Evolutionary conservation across 2,888 invertebrate genomes (phyloP), one percentile per base, ranked within the genome.

Genomic region (Rhorus exstirpatorius): DNA sequence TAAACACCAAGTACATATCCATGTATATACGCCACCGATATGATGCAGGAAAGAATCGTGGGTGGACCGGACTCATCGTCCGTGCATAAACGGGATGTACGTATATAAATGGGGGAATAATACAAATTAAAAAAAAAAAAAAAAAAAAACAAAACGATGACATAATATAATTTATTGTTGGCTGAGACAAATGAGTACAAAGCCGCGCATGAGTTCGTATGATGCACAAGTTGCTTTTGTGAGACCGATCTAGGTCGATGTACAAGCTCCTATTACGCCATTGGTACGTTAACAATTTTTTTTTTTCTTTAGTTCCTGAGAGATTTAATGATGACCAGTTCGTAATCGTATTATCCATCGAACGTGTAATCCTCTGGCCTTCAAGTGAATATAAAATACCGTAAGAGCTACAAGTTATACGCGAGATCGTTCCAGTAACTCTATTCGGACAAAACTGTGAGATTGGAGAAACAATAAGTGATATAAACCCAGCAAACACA

Each of bases 51-150:
- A 77, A 46, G 49, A 38, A 38, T 60, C 70, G 77, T 78, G 77
- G 77, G 77, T 78, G 70, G 70, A 70, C 61, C 70, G 53, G 60
- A 49, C 61, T 51, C 77, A 63, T 70, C 53, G 61, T 51, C 24
- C 31, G 61, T 70, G 77, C 61, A 53, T 44, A 21, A 51, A 78
- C 53, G 70, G 60, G 8, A 61, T 61, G 38, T 68, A 35, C 60
- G 49, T 61, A 31, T 61, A 53, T 61, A n/a, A n/a, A 26, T 46
- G 19, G 41, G 14, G 49, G 41, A 78, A 19, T 26, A 55, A 51
- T n/a, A n/a, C n/a, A 46, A 10, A 46, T 1, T 46, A n/a, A 71
- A 49, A 14, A 58, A 58, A 63, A 63, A n/a, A 14, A n/a, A 70
- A 21, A 55, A 44, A 35, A 67, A 65, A 26, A 63, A 46, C 65